phyloP scores from a whole-genome alignment of 2,888 invertebrate species.

The Pristionchus mayeri region DNA sequence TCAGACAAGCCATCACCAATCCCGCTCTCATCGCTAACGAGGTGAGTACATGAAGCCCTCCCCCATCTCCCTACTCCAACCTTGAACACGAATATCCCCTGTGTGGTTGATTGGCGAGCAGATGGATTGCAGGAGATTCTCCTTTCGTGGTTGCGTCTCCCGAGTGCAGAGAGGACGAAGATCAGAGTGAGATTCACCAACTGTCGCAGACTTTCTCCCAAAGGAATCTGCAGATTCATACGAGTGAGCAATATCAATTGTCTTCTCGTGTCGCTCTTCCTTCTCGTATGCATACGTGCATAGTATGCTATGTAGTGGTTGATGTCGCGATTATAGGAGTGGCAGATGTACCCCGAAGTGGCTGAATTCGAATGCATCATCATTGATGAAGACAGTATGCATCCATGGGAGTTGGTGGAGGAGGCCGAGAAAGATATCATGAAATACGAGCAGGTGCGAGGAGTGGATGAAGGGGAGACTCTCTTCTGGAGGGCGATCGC shows the following conservation, averaged over 20 bases:
- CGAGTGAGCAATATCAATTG: constrained; percentile 30
- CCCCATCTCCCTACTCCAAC: no score
- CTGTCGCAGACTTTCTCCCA: constrained; percentile 32
- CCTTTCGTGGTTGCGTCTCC: constrained; percentile 48
- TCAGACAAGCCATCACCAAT: not conserved
- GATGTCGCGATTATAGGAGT: not conserved
- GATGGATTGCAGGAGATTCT: constrained; percentile 35
- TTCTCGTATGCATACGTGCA: no score
- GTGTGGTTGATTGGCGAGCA: no score
- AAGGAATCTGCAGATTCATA: constrained; percentile 44
- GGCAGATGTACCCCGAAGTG: constrained; percentile 37
- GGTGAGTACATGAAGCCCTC: not conserved
- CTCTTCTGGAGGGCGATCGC: no score
- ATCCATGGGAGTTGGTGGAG: constrained; percentile 49
- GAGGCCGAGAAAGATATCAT: constrained; percentile 44
- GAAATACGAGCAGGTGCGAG: not conserved
- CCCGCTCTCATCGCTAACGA: constrained; percentile 35
- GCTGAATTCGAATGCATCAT: constrained; percentile 40
- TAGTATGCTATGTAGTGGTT: not conserved
- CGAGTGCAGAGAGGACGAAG: not conserved
- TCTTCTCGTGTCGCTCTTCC: no score
- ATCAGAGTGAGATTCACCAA: constrained; percentile 13
- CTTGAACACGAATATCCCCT: no score
- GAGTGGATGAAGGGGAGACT: not conserved
- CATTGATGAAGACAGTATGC: constrained; percentile 45